Percentiles rank a stretch among this genome's conserved stretches.
Conservation (phyloP, 2,113 vertebrate species). For the Dasyurus viverrinus region DNA sequence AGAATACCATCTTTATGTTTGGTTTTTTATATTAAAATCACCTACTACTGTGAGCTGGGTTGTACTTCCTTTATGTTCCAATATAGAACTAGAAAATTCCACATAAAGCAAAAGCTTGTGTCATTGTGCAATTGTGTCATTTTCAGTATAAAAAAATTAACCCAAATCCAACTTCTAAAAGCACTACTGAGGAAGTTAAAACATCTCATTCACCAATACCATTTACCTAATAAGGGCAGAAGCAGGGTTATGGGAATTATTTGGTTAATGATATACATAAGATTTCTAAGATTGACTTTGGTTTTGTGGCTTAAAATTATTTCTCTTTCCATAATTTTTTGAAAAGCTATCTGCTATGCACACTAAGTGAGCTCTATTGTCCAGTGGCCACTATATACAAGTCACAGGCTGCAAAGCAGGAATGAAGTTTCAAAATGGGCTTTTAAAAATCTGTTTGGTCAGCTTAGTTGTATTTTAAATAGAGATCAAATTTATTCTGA, state of each 20-base stretch:
- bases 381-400: neutral
- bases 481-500: neutral
- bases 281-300: neutral
- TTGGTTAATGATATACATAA: neutral
- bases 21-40: neutral
- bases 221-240: neutral
- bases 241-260: neutral
- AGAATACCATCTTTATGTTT: no score
- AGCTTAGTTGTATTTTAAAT: neutral
- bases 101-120: no score
- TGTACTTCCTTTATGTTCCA: neutral
- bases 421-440: constrained; percentile 9
- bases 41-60: neutral
- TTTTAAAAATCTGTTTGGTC: neutral
- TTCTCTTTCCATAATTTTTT: neutral
- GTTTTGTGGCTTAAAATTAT: neutral
- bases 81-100: neutral
- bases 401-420: neutral
- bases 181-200: neutral
- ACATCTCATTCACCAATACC: neutral
- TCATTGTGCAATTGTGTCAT: neutral
- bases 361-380: neutral
- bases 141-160: neutral
- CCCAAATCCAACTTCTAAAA: neutral
- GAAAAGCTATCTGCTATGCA: neutral